Percentiles rank a stretch among this genome's conserved stretches.
Evolutionary conservation across 2,888 invertebrate genomes (phyloP).

Genomic region (Keiferia lycopersicella): DNA sequence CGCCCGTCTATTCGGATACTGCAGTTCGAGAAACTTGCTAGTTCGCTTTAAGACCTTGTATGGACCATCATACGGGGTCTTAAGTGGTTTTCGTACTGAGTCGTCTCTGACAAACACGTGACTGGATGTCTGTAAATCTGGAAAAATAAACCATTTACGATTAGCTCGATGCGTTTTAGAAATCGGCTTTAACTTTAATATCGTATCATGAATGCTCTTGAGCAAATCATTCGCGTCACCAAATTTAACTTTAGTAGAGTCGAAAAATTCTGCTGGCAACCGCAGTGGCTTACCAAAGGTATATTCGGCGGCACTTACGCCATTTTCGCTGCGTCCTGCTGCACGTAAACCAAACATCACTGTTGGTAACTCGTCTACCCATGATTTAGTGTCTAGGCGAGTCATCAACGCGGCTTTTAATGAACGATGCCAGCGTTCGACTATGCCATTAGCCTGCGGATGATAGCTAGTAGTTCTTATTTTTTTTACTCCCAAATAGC

Average conservation of each 20-base stretch:
- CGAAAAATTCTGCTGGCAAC: background rate
- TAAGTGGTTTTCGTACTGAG: conserved; percentile 26
- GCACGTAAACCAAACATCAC: conserved; percentile 45
- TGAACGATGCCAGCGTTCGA: conserved; percentile 38
- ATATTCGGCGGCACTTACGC: conserved; percentile 39
- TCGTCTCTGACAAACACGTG: conserved; percentile 32
- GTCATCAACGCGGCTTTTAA: conserved; percentile 38
- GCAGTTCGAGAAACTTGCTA: conserved; percentile 25
- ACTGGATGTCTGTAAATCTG: conserved; percentile 16
- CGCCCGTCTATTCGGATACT: conserved; percentile 19
- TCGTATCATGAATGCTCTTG: background rate
- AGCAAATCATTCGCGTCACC: background rate
- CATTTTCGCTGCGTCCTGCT: conserved; percentile 34
- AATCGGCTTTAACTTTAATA: conserved; percentile 23
- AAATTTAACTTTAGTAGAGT: background rate
- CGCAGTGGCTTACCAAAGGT: conserved; percentile 30
- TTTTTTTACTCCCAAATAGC: conserved; percentile 29
- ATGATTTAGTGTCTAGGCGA: conserved; percentile 27
- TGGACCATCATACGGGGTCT: conserved; percentile 33
- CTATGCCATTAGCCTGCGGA: conserved; percentile 36
- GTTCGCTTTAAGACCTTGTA: conserved; percentile 24
- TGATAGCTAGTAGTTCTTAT: conserved; percentile 33
- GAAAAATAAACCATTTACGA: conserved; percentile 22
- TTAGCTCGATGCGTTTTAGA: conserved; percentile 19
- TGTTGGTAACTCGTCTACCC: conserved; percentile 41